Conservation (phyloP, 2,888 invertebrate species). For the Oasisia sp. region DNA sequence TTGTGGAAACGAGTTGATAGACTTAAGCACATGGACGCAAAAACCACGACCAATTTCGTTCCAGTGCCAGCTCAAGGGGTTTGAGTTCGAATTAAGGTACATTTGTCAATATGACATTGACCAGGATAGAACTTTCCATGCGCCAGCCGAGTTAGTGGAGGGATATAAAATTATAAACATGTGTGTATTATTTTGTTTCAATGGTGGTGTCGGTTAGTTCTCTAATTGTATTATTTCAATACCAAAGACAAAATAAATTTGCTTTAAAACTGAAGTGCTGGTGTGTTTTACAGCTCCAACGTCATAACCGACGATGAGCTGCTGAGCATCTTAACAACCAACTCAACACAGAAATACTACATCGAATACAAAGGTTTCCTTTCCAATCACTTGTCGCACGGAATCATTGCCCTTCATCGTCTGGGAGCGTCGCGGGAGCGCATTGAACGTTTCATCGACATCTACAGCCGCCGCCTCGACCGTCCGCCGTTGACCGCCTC, state of each 20-base stretch:
- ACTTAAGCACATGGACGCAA: too few species aligned
- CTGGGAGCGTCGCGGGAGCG: constrained; percentile 28
- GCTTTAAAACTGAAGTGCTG: neutral
- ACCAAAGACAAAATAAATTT: neutral
- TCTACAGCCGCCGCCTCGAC: constrained; percentile 27
- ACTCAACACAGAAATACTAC: constrained; percentile 28
- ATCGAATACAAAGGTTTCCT: constrained; percentile 31
- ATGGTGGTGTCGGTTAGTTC: too few species aligned
- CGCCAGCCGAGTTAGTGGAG: too few species aligned
- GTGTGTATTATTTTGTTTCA: too few species aligned
- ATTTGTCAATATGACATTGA: too few species aligned
- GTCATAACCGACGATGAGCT: neutral
- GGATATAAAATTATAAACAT: too few species aligned
- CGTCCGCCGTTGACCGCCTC: neutral
- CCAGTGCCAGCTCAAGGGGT: too few species aligned
- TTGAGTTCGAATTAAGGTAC: too few species aligned
- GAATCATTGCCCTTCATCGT: constrained; percentile 26
- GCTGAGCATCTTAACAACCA: neutral
- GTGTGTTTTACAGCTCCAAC: neutral
- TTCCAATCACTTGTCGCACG: constrained; percentile 19
- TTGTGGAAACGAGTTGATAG: too few species aligned
- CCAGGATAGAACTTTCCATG: too few species aligned
- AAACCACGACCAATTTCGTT: too few species aligned
- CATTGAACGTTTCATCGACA: constrained; percentile 24
- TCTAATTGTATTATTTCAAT: neutral